A percentile compares a stretch with the other conserved stretches of the same genome.
Evolutionary conservation across 2,113 vertebrate species (phyloP).

Genomic region (Pan paniscus): DNA sequence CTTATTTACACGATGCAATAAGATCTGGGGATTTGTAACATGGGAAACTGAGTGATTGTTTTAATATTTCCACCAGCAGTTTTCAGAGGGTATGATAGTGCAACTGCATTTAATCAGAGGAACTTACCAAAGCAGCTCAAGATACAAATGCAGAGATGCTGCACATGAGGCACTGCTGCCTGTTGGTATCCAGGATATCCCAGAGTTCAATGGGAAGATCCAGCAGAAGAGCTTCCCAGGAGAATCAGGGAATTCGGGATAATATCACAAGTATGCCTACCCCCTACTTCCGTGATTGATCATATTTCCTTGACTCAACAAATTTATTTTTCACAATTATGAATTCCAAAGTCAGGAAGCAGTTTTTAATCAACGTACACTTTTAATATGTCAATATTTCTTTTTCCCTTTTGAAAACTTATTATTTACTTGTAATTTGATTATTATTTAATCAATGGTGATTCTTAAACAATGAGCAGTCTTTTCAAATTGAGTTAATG

Average conservation of each 20-base stretch:
- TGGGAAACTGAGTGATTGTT: neutral
- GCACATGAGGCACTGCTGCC: neutral
- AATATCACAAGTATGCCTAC: neutral
- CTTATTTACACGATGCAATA: neutral
- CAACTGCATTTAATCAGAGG: neutral
- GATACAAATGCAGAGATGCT: neutral
- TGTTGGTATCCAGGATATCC: neutral
- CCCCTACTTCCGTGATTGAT: neutral
- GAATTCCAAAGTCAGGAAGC: neutral
- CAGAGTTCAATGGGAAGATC: neutral
- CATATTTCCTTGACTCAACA: neutral
- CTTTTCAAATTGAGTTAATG: neutral
- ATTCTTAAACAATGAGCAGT: neutral
- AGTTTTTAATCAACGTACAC: neutral
- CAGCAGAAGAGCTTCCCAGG: neutral
- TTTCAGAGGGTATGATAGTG: neutral
- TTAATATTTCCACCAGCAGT: neutral
- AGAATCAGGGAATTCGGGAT: neutral
- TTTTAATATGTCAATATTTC: neutral
- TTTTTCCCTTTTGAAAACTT: neutral
- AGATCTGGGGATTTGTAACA: constrained; percentile 20
- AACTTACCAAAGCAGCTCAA: neutral
- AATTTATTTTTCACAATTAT: neutral
- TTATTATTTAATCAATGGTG: neutral
- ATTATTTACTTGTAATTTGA: neutral